Evolutionary conservation across 1,140 invertebrate species (phyloP).

Genomic region (Psix sp.): DNA sequence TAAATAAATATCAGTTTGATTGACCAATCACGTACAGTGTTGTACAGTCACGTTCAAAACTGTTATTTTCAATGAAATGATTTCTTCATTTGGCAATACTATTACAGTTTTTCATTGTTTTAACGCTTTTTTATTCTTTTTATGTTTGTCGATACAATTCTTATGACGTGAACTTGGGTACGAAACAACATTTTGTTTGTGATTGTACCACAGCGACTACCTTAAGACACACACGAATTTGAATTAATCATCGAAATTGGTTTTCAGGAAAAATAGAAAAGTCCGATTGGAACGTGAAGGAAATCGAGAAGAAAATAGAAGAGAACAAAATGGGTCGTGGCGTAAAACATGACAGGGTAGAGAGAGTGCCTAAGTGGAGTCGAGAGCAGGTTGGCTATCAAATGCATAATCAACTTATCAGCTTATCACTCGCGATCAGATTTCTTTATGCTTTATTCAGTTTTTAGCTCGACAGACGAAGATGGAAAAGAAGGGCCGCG

Average conservation of each 20-base stretch:
- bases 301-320: slow-evolving; percentile 93
- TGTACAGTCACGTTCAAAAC: too few relatives aligned
- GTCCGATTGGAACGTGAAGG: slow-evolving; percentile 94
- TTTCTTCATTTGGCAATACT: too few relatives aligned
- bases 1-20: too few relatives aligned
- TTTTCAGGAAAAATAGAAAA: slow-evolving; percentile 87
- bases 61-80: too few relatives aligned
- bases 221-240: background rate
- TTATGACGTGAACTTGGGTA: too few relatives aligned
- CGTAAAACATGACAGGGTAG: slow-evolving; percentile 81
- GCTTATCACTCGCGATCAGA: slow-evolving; percentile 47
- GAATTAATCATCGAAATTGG: slow-evolving; percentile 1
- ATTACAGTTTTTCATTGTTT: too few relatives aligned
- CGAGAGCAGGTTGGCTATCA: slow-evolving; percentile 81
- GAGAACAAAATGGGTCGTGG: slow-evolving; percentile 87
- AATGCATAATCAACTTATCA: slow-evolving; percentile 53
- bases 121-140: too few relatives aligned
- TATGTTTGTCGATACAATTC: too few relatives aligned
- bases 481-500: slow-evolving; percentile 82
- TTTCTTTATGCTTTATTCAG: slow-evolving; percentile 77
- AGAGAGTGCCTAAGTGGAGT: slow-evolving; percentile 94
- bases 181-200: too few relatives aligned
- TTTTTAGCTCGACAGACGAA: slow-evolving; percentile 88
- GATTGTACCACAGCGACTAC: too few relatives aligned
- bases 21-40: too few relatives aligned